Evolutionary conservation across 2,113 vertebrate species (phyloP).

Genomic region (Tenrec ecaudatus): DNA sequence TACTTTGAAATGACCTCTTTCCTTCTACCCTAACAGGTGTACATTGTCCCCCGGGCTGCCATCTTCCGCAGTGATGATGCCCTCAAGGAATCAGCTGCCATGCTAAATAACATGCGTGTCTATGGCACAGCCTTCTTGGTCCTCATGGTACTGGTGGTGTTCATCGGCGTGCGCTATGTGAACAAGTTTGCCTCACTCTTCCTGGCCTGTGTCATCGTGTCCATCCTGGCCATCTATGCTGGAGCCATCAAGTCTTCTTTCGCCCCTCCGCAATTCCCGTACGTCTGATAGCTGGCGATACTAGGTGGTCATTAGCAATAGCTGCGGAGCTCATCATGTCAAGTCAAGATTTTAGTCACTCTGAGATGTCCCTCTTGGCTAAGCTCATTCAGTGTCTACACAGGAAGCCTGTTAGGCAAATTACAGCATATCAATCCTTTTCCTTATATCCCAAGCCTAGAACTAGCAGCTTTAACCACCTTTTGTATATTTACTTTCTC

Average conservation of each 20-base stretch:
- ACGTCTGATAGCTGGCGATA: conserved; percentile 69
- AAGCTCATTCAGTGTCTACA: background rate
- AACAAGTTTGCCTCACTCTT: conserved; percentile 96
- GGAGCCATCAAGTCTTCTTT: conserved; percentile 94
- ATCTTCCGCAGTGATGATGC: conserved; percentile 87
- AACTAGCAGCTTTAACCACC: background rate
- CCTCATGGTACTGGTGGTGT: conserved; percentile 94
- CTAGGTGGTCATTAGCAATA: background rate
- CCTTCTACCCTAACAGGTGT: conserved; percentile 86
- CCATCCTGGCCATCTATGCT: conserved; percentile 93
- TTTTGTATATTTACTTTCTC: background rate
- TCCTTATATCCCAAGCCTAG: conserved; percentile 4
- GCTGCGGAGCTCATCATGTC: background rate
- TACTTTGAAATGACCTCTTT: conserved; percentile 25
- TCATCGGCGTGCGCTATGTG: conserved; percentile 94
- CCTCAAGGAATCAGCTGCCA: conserved; percentile 88
- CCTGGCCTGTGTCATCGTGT: conserved; percentile 94
- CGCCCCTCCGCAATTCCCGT: conserved; percentile 90
- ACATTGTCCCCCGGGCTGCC: conserved; percentile 90
- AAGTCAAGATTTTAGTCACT: background rate
- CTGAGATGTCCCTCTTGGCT: background rate
- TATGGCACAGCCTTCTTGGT: conserved; percentile 93
- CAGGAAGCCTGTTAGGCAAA: background rate
- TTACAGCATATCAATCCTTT: background rate
- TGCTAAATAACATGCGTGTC: conserved; percentile 96